Percentiles rank a stretch among this genome's conserved stretches.
Conservation (phyloP, 2,113 vertebrate species). For the Antechinus stuartii region DNA sequence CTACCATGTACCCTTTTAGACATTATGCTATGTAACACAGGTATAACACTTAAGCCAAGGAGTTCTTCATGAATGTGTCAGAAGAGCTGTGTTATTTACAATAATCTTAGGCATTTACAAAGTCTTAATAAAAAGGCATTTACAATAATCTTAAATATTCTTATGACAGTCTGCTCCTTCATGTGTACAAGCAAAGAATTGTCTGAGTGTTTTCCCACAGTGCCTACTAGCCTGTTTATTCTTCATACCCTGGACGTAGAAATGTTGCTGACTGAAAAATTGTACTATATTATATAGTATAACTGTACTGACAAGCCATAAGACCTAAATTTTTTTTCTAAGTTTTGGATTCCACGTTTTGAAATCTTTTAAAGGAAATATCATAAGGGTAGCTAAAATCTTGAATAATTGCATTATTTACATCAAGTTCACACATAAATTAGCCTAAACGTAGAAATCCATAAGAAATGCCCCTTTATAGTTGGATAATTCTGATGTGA, state of each 20-base stretch:
- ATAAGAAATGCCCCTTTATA: background rate
- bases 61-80: accelerated
- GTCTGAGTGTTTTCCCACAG: constrained; percentile 49
- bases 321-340: background rate
- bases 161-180: background rate
- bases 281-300: background rate
- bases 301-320: background rate
- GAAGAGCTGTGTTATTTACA: background rate
- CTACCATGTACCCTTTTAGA: background rate
- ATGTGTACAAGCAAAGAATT: constrained; percentile 20
- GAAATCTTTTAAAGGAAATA: background rate
- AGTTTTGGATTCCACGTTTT: background rate
- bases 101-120: no score
- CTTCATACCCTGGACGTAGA: constrained; percentile 48
- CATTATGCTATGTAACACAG: background rate
- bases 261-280: constrained; percentile 1
- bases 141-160: background rate
- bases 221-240: constrained; percentile 37
- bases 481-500: constrained; percentile 21
- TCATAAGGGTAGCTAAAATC: background rate
- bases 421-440: background rate
- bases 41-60: background rate
- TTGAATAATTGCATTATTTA: background rate
- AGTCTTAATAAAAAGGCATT: background rate
- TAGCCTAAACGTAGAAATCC: background rate